Percentiles rank a stretch among this genome's conserved stretches.
These are phyloP conservation scores for Syngnathoides biaculeatus DNA, from an alignment of 2,113 vertebrate species.

Conservation along the genomic window DNA sequence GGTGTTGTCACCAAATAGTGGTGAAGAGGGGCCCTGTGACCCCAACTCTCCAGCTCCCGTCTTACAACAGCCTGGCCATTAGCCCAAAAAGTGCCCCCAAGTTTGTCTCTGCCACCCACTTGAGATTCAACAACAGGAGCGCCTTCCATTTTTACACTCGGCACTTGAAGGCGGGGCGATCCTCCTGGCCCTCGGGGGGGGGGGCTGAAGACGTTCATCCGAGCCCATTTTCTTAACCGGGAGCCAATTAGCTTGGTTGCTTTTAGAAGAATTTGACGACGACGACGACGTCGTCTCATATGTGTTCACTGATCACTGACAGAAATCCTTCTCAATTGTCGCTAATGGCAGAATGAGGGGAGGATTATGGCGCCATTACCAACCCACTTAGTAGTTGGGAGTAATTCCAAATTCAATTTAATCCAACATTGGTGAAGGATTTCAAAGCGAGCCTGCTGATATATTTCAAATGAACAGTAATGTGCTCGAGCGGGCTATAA, in stretches of 20 bases:
- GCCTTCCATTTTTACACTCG: slow-evolving; percentile 75
- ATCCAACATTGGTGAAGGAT: slow-evolving; percentile 42
- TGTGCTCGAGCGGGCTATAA: slow-evolving; percentile 22
- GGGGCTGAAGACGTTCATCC: slow-evolving; percentile 70
- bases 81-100: slow-evolving; percentile 50
- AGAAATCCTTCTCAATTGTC: slow-evolving; percentile 49
- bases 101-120: slow-evolving; percentile 71
- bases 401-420: slow-evolving; percentile 55
- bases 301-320: slow-evolving; percentile 53
- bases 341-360: slow-evolving; percentile 39
- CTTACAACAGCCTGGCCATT: slow-evolving; percentile 58
- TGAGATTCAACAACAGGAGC: slow-evolving; percentile 64
- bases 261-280: slow-evolving; percentile 54
- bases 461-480: slow-evolving; percentile 51
- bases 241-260: slow-evolving; percentile 65
- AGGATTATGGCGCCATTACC: slow-evolving; percentile 49
- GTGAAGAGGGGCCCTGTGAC: slow-evolving; percentile 56
- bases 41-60: slow-evolving; percentile 41
- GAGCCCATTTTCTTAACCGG: slow-evolving; percentile 65
- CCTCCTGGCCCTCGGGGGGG: slow-evolving; percentile 63
- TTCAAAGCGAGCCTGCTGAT: slow-evolving; percentile 43
- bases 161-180: slow-evolving; percentile 71
- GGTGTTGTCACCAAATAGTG: slow-evolving; percentile 63
- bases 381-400: slow-evolving; percentile 39
- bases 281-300: slow-evolving; percentile 48